Conservation (phyloP, 2,113 vertebrate genomes). For the Colius striatus region DNA sequence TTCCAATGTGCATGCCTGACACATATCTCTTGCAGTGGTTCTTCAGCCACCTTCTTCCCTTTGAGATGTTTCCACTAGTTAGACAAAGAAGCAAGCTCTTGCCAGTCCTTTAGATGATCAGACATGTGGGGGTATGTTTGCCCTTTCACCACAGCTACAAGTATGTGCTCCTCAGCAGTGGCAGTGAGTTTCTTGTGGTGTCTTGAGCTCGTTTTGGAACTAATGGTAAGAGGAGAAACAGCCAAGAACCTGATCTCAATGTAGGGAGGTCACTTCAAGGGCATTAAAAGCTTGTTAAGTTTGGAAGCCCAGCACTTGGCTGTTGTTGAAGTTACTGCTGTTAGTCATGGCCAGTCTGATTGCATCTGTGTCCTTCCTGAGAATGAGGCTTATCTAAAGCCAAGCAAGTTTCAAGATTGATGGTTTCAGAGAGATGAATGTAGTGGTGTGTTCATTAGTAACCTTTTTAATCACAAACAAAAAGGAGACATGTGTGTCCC, state of each 20-base stretch:
- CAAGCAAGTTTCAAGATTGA: not conserved
- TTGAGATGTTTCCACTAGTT: not conserved
- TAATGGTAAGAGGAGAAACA: not conserved
- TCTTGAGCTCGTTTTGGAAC: not conserved
- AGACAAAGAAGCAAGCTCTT: not conserved
- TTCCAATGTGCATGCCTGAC: rapidly evolving
- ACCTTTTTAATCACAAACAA: not conserved
- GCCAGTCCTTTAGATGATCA: not conserved
- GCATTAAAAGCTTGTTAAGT: not conserved
- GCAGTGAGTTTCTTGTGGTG: not conserved
- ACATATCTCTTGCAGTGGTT: not conserved
- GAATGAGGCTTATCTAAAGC: not conserved
- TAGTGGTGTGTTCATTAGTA: not conserved
- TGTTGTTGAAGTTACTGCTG: not conserved
- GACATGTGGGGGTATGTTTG: not conserved
- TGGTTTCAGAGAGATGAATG: not conserved
- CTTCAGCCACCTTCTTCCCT: not conserved
- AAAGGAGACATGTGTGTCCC: not conserved
- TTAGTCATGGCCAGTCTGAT: not conserved
- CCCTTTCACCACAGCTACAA: not conserved
- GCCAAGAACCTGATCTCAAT: not conserved
- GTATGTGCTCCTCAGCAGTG: not conserved
- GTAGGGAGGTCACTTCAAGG: not conserved
- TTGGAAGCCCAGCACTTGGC: not conserved
- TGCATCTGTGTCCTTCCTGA: not conserved